Evolutionary conservation across 2,797 vertebrate genomes (phyloP).

Genomic region (Florisuga fusca): DNA sequence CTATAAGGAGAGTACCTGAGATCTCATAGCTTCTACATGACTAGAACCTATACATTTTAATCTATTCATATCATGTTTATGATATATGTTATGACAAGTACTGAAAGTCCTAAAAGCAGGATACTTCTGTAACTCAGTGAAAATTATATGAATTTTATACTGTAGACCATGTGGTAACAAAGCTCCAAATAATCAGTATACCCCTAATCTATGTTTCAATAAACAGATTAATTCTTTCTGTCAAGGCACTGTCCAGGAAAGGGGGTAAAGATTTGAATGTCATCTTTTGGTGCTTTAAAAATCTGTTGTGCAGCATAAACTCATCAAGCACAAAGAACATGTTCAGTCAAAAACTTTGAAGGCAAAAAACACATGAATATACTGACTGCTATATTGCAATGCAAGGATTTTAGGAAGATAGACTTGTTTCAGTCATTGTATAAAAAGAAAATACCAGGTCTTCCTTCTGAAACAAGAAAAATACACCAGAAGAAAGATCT

Average conservation of each 20-base stretch:
- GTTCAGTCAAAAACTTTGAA: not conserved
- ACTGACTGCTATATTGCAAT: not conserved
- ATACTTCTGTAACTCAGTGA: not conserved
- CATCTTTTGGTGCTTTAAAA: conserved; percentile 18
- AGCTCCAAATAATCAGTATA: not conserved
- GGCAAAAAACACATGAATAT: not conserved
- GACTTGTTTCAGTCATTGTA: not conserved
- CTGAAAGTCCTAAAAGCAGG: not conserved
- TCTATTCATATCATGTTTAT: not conserved
- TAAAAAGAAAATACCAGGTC: not conserved
- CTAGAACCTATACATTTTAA: not conserved
- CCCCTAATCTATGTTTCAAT: not conserved
- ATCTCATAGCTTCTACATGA: not conserved
- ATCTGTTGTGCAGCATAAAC: not conserved
- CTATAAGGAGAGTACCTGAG: not conserved
- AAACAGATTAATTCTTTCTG: not conserved
- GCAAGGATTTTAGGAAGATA: not conserved
- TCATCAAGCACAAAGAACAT: not conserved
- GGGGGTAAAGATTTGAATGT: not conserved
- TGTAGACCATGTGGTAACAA: not conserved
- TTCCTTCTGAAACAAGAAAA: not conserved
- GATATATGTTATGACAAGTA: not conserved
- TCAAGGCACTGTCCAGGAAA: not conserved
- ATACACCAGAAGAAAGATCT: not conserved
- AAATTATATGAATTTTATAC: not conserved